A percentile compares a stretch with the other conserved stretches of the same genome.
These are phyloP conservation scores for Heliconius hewitsoni DNA, from an alignment of 1,140 invertebrate genomes.

Conservation along the genomic window DNA sequence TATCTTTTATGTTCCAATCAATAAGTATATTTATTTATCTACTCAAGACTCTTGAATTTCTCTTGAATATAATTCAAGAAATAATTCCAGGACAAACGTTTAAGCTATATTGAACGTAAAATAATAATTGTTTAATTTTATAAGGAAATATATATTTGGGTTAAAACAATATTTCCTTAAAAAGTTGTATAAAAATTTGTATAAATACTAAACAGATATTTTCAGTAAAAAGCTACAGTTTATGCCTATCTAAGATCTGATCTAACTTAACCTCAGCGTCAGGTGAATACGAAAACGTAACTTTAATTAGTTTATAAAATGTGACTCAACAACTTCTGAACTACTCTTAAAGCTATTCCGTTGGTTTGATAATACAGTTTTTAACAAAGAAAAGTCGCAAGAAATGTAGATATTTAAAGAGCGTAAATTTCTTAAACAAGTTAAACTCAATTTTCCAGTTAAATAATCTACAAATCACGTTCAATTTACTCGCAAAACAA, in stretches of 20 bases:
- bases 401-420: constrained; percentile 5
- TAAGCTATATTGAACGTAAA: background rate
- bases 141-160: no score
- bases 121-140: background rate
- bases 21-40: no score
- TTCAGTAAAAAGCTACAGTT: no score
- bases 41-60: background rate
- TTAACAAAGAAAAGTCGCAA: constrained; percentile 3
- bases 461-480: background rate
- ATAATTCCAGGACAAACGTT: background rate
- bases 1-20: no score
- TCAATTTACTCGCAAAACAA: background rate
- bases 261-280: background rate
- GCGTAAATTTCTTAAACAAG: background rate
- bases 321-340: background rate
- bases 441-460: background rate
- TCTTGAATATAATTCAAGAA: background rate
- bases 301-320: constrained; percentile 25
- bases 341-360: background rate
- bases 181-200: no score
- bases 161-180: no score
- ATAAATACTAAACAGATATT: no score
- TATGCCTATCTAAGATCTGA: background rate
- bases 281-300: background rate
- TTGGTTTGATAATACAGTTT: background rate